Evolutionary conservation across 2,113 vertebrate genomes (phyloP).

Genomic region (Clarias gariepinus): DNA sequence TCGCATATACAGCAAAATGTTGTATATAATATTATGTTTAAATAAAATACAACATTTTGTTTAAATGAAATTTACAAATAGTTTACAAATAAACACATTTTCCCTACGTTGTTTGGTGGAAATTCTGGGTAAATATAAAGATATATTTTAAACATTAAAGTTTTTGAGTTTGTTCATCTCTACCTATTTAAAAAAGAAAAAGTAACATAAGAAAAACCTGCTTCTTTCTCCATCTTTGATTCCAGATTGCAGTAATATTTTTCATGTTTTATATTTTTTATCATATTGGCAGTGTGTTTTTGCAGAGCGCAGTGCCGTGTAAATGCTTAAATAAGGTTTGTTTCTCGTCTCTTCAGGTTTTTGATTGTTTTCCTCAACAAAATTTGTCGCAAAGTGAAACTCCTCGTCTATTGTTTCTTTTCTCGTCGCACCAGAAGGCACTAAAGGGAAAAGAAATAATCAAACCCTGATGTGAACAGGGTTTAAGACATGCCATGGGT

Average conservation of each 20-base stretch:
- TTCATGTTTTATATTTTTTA: neutral
- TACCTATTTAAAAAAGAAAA: neutral
- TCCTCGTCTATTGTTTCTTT: conserved; percentile 37
- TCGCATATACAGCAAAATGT: neutral
- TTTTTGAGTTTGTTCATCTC: neutral
- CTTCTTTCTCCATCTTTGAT: neutral
- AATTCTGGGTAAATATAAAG: neutral
- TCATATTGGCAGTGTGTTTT: neutral
- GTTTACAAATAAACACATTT: neutral
- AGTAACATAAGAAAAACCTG: neutral
- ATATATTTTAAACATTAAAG: no score
- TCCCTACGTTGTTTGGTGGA: neutral
- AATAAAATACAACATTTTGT: neutral
- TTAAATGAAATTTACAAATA: neutral
- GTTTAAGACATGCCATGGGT: conserved; percentile 25
- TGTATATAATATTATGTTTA: neutral
- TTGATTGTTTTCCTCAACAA: neutral
- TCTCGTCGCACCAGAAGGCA: conserved; percentile 45
- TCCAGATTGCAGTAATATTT: no score
- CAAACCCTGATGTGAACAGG: conserved; percentile 36
- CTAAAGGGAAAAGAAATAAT: conserved; percentile 39
- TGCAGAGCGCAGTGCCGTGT: neutral
- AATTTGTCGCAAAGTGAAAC: neutral
- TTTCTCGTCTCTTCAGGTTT: neutral
- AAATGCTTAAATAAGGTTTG: neutral